Conservation (phyloP, 2,888 invertebrate species). For the Scaptomyza flava region DNA sequence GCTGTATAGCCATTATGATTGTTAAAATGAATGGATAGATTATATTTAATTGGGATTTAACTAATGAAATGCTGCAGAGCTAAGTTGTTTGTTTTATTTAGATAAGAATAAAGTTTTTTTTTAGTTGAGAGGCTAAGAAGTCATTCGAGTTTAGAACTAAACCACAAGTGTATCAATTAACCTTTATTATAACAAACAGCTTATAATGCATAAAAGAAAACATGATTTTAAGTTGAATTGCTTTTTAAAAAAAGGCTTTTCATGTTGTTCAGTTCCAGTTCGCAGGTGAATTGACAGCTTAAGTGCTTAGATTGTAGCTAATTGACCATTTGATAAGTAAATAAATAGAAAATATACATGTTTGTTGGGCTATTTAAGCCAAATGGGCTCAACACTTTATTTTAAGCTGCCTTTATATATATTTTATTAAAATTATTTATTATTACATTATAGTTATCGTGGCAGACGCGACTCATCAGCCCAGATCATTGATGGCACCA, state of each 20-base stretch:
- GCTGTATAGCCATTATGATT: too few species aligned
- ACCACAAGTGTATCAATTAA: too few species aligned
- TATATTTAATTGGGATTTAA: too few species aligned
- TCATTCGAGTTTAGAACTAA: too few species aligned
- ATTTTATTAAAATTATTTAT: not conserved
- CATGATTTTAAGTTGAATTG: not conserved
- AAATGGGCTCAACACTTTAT: too few species aligned
- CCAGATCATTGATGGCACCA: constrained; percentile 95
- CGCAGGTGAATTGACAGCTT: not conserved
- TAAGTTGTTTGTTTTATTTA: too few species aligned
- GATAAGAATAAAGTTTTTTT: not conserved
- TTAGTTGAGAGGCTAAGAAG: too few species aligned
- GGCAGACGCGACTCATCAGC: constrained; percentile 90
- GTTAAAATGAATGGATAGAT: too few species aligned
- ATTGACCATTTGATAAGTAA: not conserved
- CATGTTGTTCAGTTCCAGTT: not conserved
- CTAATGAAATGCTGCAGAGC: too few species aligned
- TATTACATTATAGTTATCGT: constrained; percentile 74
- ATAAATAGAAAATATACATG: not conserved
- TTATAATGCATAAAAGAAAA: not conserved
- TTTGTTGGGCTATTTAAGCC: too few species aligned
- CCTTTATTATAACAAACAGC: not conserved
- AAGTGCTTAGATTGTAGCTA: not conserved
- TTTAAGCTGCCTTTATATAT: not conserved
- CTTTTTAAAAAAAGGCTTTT: not conserved